These are phyloP conservation scores for Myzus persicae DNA, from an alignment of 1,140 invertebrate genomes.

Conservation along the genomic window DNA sequence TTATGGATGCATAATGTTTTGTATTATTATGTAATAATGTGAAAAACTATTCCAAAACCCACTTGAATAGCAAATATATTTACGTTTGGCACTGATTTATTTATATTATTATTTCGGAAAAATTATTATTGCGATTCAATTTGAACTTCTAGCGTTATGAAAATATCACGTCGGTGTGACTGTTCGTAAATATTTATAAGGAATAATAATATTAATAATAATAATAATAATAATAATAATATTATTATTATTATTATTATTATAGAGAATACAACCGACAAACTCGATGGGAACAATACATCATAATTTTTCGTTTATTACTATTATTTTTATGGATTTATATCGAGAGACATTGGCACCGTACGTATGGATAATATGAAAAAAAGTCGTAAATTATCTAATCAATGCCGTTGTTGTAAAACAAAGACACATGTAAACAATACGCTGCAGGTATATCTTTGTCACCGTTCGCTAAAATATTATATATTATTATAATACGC, in stretches of 20 bases:
- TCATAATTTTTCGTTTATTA: not conserved
- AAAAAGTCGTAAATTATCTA: constrained; percentile 32
- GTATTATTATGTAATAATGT: not conserved
- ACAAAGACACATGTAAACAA: not conserved
- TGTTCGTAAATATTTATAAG: not conserved
- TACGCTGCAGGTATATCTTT: not conserved
- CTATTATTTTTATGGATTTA: not conserved
- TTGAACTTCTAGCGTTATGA: not conserved
- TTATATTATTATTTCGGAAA: not conserved
- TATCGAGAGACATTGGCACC: not conserved
- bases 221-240: not conserved
- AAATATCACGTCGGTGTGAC: not conserved
- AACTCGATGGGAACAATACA: not conserved
- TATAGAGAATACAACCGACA: not conserved
- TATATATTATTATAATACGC: not conserved
- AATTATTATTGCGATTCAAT: not conserved
- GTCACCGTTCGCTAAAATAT: not conserved
- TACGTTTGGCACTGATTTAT: not conserved
- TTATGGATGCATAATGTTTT: not conserved
- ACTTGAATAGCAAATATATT: not conserved
- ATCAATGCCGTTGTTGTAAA: constrained; percentile 3
- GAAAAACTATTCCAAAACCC: not conserved
- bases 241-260: not conserved
- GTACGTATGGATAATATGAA: not conserved
- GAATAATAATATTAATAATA: not conserved